phyloP scores from a whole-genome alignment of 1,140 invertebrate genomes.

The Archivesica marissinica region DNA sequence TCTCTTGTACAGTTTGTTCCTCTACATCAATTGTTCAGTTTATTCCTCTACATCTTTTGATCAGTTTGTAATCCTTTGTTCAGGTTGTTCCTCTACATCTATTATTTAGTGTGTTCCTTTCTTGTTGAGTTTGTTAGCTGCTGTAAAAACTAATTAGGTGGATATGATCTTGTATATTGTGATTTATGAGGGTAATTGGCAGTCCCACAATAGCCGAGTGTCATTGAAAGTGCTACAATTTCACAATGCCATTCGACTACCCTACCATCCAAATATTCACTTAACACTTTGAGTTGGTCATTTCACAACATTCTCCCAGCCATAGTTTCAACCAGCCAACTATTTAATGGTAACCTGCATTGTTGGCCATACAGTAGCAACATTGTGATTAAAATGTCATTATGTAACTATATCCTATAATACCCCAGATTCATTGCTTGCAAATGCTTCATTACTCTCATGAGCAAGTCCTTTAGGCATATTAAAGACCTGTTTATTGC shows the following conservation, averaged over 20 bases:
- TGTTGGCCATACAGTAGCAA: conserved; percentile 15
- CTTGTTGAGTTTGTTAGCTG: too few species aligned
- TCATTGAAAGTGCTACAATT: background rate
- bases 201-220: background rate
- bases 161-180: background rate
- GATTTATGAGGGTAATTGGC: background rate
- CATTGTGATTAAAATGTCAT: conserved; percentile 40
- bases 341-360: conserved; percentile 23
- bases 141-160: background rate
- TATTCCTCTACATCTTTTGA: too few species aligned
- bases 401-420: conserved; percentile 40
- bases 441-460: conserved; percentile 47
- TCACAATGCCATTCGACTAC: background rate
- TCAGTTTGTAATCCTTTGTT: too few species aligned
- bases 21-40: too few species aligned
- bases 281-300: conserved; percentile 4
- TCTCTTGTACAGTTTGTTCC: too few species aligned
- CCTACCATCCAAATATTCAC: background rate
- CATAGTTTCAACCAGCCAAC: background rate
- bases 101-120: too few species aligned
- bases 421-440: background rate
- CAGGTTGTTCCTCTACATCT: too few species aligned
- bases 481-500: conserved; percentile 44
- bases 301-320: background rate
- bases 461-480: conserved; percentile 6